These are phyloP conservation scores for Druceiella hillmani DNA, from an alignment of 2,888 invertebrate species.

Conservation along the genomic window DNA sequence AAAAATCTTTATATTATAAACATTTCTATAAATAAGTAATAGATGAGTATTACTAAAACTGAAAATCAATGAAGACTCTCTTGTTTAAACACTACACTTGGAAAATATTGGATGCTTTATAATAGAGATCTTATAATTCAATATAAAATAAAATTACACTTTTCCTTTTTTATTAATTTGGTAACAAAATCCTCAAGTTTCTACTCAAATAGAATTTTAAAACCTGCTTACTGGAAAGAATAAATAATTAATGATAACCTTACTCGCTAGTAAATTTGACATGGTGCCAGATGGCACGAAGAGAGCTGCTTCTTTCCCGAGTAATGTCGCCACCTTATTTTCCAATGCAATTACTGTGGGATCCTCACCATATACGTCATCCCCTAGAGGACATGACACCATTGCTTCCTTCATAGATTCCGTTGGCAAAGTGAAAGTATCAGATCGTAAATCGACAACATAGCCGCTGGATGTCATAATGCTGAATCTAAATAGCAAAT, in stretches of 20 bases:
- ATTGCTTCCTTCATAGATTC: constrained; percentile 71
- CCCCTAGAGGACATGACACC: constrained; percentile 70
- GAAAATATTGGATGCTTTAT: too few species aligned
- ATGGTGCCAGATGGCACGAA: constrained; percentile 82
- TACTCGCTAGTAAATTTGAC: constrained; percentile 79
- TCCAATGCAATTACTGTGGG: constrained; percentile 72
- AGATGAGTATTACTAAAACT: too few species aligned
- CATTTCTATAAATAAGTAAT: too few species aligned
- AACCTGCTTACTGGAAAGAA: too few species aligned
- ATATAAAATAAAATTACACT: too few species aligned
- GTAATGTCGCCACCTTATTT: constrained; percentile 57
- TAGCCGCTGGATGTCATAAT: too few species aligned
- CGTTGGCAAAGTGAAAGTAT: constrained; percentile 73
- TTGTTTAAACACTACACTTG: too few species aligned
- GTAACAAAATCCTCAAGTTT: neutral
- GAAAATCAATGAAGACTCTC: too few species aligned
- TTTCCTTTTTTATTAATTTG: too few species aligned
- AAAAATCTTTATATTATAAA: too few species aligned
- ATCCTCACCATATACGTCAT: constrained; percentile 83
- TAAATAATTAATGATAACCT: constrained; percentile 30
- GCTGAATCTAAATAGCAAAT: too few species aligned
- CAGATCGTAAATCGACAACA: constrained; percentile 71
- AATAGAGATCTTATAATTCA: too few species aligned
- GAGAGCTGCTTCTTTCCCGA: constrained; percentile 75
- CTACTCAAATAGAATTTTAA: neutral